These are phyloP conservation scores for Hylia prasina DNA, from an alignment of 2,113 vertebrate genomes.

Conservation along the genomic window DNA sequence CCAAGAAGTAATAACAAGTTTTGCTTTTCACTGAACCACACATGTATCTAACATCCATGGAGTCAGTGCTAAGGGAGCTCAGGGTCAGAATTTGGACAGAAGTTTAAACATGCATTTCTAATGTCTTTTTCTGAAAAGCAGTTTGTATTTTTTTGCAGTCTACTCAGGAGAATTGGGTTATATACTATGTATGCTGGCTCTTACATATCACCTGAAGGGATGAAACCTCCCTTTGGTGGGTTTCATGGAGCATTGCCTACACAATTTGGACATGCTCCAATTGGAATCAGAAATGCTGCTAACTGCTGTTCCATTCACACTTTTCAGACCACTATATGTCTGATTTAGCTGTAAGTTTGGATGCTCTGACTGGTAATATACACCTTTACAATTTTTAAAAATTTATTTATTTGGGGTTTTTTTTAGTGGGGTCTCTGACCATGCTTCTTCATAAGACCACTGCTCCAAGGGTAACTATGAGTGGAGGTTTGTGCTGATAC, in stretches of 20 bases:
- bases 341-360: background rate
- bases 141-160: background rate
- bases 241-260: background rate
- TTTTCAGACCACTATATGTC: background rate
- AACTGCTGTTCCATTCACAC: background rate
- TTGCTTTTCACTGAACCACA: background rate
- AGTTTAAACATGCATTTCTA: background rate
- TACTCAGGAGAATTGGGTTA: background rate
- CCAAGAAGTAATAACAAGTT: background rate
- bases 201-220: background rate
- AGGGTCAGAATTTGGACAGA: background rate
- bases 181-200: background rate
- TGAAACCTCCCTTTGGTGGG: background rate
- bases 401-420: background rate
- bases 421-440: background rate
- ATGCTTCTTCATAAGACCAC: background rate
- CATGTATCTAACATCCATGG: background rate
- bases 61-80: background rate
- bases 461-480: background rate
- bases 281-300: background rate
- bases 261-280: background rate
- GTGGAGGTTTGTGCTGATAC: background rate
- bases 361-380: background rate
- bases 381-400: too few relatives aligned
- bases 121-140: background rate